Conservation (phyloP, 2,113 vertebrate species). For the Connochaetes taurinus region DNA sequence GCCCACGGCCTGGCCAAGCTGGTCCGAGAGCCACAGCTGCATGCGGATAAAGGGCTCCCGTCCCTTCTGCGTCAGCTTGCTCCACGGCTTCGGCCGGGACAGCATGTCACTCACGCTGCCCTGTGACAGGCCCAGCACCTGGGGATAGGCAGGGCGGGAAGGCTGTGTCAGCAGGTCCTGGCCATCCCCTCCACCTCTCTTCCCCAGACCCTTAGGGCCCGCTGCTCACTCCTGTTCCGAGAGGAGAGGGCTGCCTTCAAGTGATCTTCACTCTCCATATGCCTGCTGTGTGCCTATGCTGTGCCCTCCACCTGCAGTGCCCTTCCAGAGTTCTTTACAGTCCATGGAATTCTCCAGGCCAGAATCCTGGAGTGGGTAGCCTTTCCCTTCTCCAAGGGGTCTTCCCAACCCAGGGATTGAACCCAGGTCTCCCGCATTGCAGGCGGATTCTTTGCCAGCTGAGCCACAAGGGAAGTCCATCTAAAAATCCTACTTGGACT, state of each 20-base stretch:
- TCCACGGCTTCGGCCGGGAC: slow-evolving; percentile 97
- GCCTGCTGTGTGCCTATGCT: not conserved
- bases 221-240: not conserved
- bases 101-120: slow-evolving; percentile 99
- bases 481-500: not conserved
- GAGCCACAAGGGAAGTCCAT: not conserved
- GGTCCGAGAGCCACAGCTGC: slow-evolving; percentile 97
- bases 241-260: not conserved
- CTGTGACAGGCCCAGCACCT: slow-evolving; percentile 97
- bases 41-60: slow-evolving; percentile 98
- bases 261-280: not conserved
- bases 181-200: too few relatives aligned
- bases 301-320: too few relatives aligned
- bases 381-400: not conserved
- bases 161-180: not conserved
- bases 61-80: slow-evolving; percentile 98
- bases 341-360: not conserved
- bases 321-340: not conserved
- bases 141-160: accelerated
- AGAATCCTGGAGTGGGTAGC: not conserved
- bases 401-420: not conserved
- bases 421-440: not conserved
- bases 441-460: not conserved
- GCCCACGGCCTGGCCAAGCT: slow-evolving; percentile 89
- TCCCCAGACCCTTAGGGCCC: too few relatives aligned